Conservation (phyloP, 1,140 invertebrate species). For the Eciton burchellii region DNA sequence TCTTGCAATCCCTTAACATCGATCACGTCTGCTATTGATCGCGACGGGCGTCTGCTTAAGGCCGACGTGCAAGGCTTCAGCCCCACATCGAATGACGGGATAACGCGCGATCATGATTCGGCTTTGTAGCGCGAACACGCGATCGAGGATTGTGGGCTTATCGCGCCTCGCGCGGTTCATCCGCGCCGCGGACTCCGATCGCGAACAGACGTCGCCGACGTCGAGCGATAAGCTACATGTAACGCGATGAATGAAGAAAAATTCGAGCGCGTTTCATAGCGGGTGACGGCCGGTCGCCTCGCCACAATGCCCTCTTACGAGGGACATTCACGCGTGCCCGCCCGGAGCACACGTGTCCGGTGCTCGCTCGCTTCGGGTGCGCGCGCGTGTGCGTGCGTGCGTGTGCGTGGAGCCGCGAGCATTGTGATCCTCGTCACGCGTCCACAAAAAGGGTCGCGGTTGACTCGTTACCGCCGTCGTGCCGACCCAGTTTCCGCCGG, state of each 20-base stretch:
- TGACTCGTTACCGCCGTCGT: conserved; percentile 51
- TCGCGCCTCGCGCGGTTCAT: not conserved
- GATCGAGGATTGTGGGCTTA: not conserved
- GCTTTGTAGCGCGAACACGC: not conserved
- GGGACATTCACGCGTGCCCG: conserved; percentile 73
- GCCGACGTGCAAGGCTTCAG: too few relatives aligned
- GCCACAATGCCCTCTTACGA: conserved; percentile 70
- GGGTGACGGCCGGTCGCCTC: conserved; percentile 66
- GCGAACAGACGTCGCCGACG: too few relatives aligned
- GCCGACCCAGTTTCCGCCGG: conserved; percentile 16
- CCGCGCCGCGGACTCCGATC: not conserved
- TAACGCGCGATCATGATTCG: not conserved
- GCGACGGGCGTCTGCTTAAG: too few relatives aligned
- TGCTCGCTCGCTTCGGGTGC: conserved; percentile 66
- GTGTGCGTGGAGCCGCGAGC: conserved; percentile 60
- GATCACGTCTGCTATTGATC: too few relatives aligned
- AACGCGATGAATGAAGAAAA: conserved; percentile 48
- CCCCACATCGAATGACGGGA: not conserved
- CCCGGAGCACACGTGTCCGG: conserved; percentile 61
- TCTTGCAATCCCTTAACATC: too few relatives aligned
- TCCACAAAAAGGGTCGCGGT: conserved; percentile 68
- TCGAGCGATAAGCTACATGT: conserved; percentile 9
- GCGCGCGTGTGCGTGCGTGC: conserved; percentile 17
- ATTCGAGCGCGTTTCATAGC: conserved; percentile 67
- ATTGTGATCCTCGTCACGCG: conserved; percentile 72